Evolutionary conservation across 2,888 invertebrate genomes (phyloP).

Genomic region (Gryllus longicercus): DNA sequence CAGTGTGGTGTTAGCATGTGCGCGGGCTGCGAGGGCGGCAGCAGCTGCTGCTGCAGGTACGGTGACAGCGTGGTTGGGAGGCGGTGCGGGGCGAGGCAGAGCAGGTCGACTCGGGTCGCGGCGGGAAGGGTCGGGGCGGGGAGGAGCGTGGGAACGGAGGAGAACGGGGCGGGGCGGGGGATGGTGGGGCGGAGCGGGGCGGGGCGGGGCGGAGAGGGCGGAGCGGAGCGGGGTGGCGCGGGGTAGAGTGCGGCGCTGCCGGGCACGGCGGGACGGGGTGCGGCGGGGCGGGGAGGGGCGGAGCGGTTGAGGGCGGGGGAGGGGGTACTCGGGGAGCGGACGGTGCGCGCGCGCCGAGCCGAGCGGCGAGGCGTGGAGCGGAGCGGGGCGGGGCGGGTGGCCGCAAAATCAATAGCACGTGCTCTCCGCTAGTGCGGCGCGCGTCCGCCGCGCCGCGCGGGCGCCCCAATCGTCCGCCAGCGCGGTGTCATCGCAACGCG

Average conservation of each 20-base stretch:
- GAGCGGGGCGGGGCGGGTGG: neutral
- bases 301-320: neutral
- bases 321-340: neutral
- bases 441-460: neutral
- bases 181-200: neutral
- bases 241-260: neutral
- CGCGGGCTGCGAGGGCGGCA: too few species aligned
- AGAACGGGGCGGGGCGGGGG: too few species aligned
- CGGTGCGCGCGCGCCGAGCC: neutral
- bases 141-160: too few species aligned
- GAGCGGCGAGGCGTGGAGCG: neutral
- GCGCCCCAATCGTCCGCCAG: neutral
- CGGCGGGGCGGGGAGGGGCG: neutral
- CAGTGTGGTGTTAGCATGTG: too few species aligned
- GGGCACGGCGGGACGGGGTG: neutral
- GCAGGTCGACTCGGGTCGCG: too few species aligned
- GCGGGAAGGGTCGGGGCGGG: too few species aligned
- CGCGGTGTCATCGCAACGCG: too few species aligned
- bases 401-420: constrained; percentile 1
- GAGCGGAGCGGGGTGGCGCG: neutral
- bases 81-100: too few species aligned
- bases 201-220: neutral
- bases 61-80: too few species aligned
- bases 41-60: too few species aligned
- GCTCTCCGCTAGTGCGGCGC: neutral